Conservation (phyloP, 2,888 invertebrate genomes). For the Gonocerus acuteangulatus region DNA sequence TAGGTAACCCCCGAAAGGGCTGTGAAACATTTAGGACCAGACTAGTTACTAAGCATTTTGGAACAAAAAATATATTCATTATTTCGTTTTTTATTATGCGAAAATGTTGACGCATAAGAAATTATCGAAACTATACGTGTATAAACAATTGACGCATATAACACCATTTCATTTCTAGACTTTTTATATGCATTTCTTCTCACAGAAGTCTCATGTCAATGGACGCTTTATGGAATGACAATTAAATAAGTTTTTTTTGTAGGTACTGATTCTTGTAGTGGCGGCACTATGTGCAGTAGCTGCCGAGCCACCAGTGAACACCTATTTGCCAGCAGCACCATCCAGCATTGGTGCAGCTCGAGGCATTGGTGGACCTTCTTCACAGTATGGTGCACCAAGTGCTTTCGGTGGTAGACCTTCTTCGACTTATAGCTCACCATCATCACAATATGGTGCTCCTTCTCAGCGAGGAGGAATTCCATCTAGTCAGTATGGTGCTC, state of each 20-base stretch:
- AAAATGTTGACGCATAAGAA: too few species aligned
- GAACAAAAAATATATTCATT: too few species aligned
- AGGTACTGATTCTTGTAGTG: conserved; percentile 30
- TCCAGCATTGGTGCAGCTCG: neutral
- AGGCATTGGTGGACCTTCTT: conserved; percentile 31
- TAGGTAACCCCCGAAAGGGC: too few species aligned
- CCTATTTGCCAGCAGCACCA: conserved; percentile 27
- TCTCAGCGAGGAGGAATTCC: conserved; percentile 22
- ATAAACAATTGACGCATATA: too few species aligned
- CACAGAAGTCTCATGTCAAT: too few species aligned
- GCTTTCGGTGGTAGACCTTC: conserved; percentile 26
- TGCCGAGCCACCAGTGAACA: conserved; percentile 33
- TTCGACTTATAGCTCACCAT: conserved; percentile 25
- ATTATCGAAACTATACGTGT: too few species aligned
- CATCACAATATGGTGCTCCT: conserved; percentile 29
- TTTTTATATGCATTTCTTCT: too few species aligned
- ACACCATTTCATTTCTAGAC: too few species aligned
- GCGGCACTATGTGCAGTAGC: conserved; percentile 24
- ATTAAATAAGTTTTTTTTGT: conserved; percentile 21
- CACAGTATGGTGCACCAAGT: conserved; percentile 29
- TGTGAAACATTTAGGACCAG: too few species aligned
- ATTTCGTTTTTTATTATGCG: too few species aligned
- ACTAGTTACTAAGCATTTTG: too few species aligned
- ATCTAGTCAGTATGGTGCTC: conserved; percentile 32
- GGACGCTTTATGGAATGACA: too few species aligned